Evolutionary conservation across 2,797 vertebrate genomes (phyloP), one percentile per base, ranked within the genome.

Genomic region (Lacerta agilis): DNA sequence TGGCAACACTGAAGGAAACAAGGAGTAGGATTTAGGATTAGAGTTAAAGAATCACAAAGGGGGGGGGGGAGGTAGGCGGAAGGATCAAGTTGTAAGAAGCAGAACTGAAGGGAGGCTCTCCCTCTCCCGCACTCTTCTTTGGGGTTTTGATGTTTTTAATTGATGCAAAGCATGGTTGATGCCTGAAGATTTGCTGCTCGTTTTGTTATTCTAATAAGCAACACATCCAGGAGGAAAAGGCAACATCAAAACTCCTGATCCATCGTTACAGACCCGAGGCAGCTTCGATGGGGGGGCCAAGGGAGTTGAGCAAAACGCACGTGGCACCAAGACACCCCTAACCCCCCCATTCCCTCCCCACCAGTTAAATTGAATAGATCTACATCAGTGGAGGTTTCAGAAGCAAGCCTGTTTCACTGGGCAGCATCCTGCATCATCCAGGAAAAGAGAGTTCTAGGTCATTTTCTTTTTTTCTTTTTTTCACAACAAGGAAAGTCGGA

Each of bases 141-240:
- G 85, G 49, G 64, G 27, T 94, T 94, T 94, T 95, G 91, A 94
- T 94, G 93, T 94, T 93, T 95, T 95, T 95, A 94, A 95, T 95
- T 94, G 94, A 95, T 95, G 92, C 88, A 90, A 93, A 92, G 92
- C 90, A 93, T 92, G 88, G 86, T 72, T 92, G 93, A 91, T 93
- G 94, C 94, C 92, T 93, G 93, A 95, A 95, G 94, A 94, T 95
- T 95, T 95, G 91, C 91, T 93, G 89, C 82, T 71, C 89, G 86
- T 95, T 95, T 94, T 95, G 94, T 94, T 95, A 95, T 92, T 94
- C 93, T 95, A 95, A 95, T 95, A 94, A 94, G 92, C 0, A 1
- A 88, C 87, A 49, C 83, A 87, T 92, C 86, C 85, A 93, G 94
- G 92, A 87, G 91, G 92, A 91, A 91, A 91, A 93, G 72, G 87